These are phyloP conservation scores for Pyrrhia umbra DNA, from an alignment of 2,888 invertebrate genomes.

Conservation along the genomic window DNA sequence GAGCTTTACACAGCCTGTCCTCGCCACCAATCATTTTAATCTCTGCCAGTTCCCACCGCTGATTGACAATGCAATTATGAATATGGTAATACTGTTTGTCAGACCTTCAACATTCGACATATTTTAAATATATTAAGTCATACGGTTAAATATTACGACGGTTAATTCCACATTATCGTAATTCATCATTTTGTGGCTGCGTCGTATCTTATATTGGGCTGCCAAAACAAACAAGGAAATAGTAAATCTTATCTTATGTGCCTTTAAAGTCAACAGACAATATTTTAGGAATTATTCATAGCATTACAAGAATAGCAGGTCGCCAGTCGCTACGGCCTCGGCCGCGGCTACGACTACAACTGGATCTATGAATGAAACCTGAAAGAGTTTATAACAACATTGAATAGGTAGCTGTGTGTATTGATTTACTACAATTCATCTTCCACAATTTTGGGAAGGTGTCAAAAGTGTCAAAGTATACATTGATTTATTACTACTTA, in stretches of 20 bases:
- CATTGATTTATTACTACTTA: constrained; percentile 63
- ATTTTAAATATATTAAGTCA: constrained; percentile 48
- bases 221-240: constrained; percentile 38
- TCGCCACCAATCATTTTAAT: constrained; percentile 71
- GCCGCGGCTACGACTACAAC: not conserved
- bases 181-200: constrained; percentile 23
- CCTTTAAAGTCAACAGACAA: constrained; percentile 22
- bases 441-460: constrained; percentile 57
- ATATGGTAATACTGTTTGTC: constrained; percentile 73
- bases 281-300: constrained; percentile 27
- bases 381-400: constrained; percentile 20
- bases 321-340: constrained; percentile 1
- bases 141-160: constrained; percentile 25
- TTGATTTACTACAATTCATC: constrained; percentile 24
- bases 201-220: constrained; percentile 21
- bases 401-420: constrained; percentile 5
- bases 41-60: constrained; percentile 69
- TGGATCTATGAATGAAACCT: constrained; percentile 26
- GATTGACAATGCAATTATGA: constrained; percentile 83
- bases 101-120: constrained; percentile 69
- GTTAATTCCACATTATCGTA: constrained; percentile 28
- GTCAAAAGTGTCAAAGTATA: constrained; percentile 61
- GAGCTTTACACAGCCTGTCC: constrained; percentile 76
- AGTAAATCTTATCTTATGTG: constrained; percentile 42
- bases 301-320: constrained; percentile 18